phyloP scores from a whole-genome alignment of 1,140 invertebrate species.

The Aplysia californica region DNA sequence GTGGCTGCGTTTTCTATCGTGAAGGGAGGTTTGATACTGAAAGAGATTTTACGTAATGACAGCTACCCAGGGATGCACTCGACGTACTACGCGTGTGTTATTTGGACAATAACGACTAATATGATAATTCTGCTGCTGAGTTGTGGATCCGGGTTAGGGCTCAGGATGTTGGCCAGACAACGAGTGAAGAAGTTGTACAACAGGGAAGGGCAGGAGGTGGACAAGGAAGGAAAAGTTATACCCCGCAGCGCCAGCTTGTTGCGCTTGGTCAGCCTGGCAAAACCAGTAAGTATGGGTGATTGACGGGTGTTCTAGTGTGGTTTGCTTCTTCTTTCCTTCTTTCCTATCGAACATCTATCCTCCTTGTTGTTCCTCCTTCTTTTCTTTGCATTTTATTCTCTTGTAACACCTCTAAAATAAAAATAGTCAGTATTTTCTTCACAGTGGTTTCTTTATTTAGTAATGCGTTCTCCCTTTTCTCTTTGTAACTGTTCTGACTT shows the following conservation, averaged over 20 bases:
- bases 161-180: conserved; percentile 47
- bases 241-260: conserved; percentile 45
- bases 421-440: background rate
- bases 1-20: conserved; percentile 38
- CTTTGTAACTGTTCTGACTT: background rate
- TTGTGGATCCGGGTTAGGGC: conserved; percentile 39
- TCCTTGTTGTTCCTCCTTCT: no score
- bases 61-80: conserved; percentile 52
- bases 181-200: conserved; percentile 55
- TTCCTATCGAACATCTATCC: no score
- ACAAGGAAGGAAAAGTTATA: conserved; percentile 55
- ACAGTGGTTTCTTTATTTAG: background rate
- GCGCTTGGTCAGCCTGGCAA: conserved; percentile 54
- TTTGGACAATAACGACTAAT: conserved; percentile 48
- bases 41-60: conserved; percentile 46
- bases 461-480: background rate
- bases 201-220: conserved; percentile 55
- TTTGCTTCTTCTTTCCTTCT: no score
- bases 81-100: conserved; percentile 56
- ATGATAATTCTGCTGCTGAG: conserved; percentile 47
- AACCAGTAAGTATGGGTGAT: conserved; percentile 47
- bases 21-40: conserved; percentile 55
- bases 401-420: background rate
- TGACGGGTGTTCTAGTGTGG: no score
- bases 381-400: no score